phyloP scores from a whole-genome alignment of 2,888 invertebrate species.

The Carterocephalus palaemon region DNA sequence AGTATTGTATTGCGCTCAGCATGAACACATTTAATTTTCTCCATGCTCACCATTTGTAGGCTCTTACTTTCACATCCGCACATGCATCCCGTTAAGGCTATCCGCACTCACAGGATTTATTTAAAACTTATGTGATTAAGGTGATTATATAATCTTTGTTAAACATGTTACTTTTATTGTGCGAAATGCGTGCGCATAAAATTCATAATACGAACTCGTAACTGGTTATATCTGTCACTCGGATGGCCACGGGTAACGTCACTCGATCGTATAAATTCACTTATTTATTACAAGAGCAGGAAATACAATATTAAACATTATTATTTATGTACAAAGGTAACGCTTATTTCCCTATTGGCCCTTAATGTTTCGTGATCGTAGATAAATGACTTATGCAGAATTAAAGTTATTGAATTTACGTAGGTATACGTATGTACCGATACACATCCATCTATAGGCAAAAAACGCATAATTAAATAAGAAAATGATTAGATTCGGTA shows the following conservation, averaged over 20 bases:
- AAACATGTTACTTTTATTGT: conserved; percentile 22
- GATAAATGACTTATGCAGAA: too few relatives aligned
- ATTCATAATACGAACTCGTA: conserved; percentile 10
- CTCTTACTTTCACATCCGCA: conserved; percentile 39
- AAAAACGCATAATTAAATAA: too few relatives aligned
- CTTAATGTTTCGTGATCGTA: too few relatives aligned
- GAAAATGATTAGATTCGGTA: conserved; percentile 42
- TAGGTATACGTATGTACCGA: not conserved
- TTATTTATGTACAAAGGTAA: too few relatives aligned
- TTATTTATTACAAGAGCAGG: conserved; percentile 8
- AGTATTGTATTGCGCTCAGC: conserved; percentile 26
- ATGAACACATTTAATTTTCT: conserved; percentile 25
- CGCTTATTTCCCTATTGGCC: too few relatives aligned
- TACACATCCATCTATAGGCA: too few relatives aligned
- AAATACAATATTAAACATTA: too few relatives aligned
- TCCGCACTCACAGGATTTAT: conserved; percentile 35
- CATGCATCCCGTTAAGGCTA: conserved; percentile 36
- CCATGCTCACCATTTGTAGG: conserved; percentile 18
- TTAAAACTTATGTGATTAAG: conserved; percentile 34
- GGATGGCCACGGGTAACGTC: conserved; percentile 37
- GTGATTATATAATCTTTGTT: conserved; percentile 31
- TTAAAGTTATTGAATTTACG: too few relatives aligned
- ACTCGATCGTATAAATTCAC: conserved; percentile 48
- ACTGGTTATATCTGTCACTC: conserved; percentile 21
- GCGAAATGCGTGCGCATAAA: conserved; percentile 21